Evolutionary conservation across 1,140 invertebrate genomes (phyloP).

Genomic region (Chlorops oryzae): DNA sequence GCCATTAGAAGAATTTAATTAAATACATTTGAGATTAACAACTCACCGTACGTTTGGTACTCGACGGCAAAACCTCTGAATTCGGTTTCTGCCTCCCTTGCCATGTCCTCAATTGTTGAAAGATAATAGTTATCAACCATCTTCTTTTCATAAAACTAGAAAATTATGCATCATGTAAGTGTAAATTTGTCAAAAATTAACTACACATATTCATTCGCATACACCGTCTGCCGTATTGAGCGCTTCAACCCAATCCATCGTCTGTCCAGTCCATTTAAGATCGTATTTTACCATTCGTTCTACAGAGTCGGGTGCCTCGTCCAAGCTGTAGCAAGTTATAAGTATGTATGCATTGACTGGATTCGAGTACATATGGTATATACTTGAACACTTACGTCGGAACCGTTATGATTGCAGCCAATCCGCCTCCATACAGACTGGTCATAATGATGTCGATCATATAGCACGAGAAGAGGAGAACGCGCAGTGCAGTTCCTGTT

Average conservation of each 20-base stretch:
- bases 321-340: slow-evolving; percentile 14
- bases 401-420: slow-evolving; percentile 33
- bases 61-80: background rate
- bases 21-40: background rate
- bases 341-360: background rate
- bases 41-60: background rate
- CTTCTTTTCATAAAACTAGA: too few species aligned
- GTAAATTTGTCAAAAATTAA: background rate
- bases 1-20: background rate
- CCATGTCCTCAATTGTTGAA: too few species aligned
- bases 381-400: slow-evolving; percentile 19
- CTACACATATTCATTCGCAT: background rate
- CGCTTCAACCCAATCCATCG: slow-evolving; percentile 26
- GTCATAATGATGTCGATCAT: slow-evolving; percentile 40
- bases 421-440: slow-evolving; percentile 36
- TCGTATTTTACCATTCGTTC: slow-evolving; percentile 30
- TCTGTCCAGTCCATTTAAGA: slow-evolving; percentile 30
- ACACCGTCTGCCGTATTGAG: slow-evolving; percentile 15
- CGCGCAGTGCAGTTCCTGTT: slow-evolving; percentile 25
- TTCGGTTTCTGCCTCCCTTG: too few species aligned
- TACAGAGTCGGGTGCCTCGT: slow-evolving; percentile 38
- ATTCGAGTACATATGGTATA: background rate
- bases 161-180: background rate
- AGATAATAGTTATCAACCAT: too few species aligned
- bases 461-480: slow-evolving; percentile 31